Evolutionary conservation across 2,113 vertebrate genomes (phyloP), one percentile per base, ranked within the genome.

Genomic region (Phyllostomus hastatus): DNA sequence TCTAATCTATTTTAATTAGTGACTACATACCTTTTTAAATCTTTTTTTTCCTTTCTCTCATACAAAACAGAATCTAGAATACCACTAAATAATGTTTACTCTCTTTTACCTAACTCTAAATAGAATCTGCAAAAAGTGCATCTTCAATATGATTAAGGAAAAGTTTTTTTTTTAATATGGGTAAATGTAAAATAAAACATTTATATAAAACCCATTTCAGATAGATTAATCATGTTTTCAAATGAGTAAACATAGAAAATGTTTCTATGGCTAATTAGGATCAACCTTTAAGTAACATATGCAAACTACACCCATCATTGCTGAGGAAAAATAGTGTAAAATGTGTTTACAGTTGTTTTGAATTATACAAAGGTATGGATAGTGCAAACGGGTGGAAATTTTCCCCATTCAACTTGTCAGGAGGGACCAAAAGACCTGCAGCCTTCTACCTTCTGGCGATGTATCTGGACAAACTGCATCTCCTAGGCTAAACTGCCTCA

Each of bases 131-230:
- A 43, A 83, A 64, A 91, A 54, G 1, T 28, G 19, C 19, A 52
- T 35, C 31, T 84, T 76, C 19, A 59, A 48, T 57, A 69, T 52
- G 7, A 96, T 38, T 28, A 83, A 4, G 19, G 20, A 16, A 83
- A 75, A 52, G 9, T 61, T 61, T 28, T 24, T 24, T 73, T 79
- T 69, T 91, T 79, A 38, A 57, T 69, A 48, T 46, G 7, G 5
- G 4, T 38, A 92, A 87, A 92, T 22, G 91, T 64, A 96, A 85
- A 92, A 91, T 72, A 52, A 91, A 91, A 85, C 86, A 69, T 48
- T 5, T 64, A 88, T 31, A 86, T 78, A 95, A 95, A 83, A 95
- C 10, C 64, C 59, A 87, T 57, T 92, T 84, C 12, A 64, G 82
- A 33, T 26, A 11, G 9, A 10, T 24, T 78, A 72, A 73, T 38